Percentiles rank a stretch among this genome's conserved stretches.
These are phyloP conservation scores for Vollenhovia emeryi DNA, from an alignment of 1,140 invertebrate genomes.

Conservation along the genomic window DNA sequence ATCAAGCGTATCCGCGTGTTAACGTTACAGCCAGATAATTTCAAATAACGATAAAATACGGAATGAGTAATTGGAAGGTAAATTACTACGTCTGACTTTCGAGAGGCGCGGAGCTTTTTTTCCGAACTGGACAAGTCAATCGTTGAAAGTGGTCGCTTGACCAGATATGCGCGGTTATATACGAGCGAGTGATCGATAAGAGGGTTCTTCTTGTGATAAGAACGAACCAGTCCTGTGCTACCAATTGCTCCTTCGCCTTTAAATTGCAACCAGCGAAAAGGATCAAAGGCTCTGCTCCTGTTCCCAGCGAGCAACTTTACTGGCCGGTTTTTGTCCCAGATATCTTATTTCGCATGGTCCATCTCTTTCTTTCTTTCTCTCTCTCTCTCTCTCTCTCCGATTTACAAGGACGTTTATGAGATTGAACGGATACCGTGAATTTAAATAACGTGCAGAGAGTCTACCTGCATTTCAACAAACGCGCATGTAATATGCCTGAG, in stretches of 20 bases:
- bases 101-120: constrained; percentile 15
- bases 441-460: background rate
- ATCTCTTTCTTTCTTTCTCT: background rate
- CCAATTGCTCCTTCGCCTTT: constrained; percentile 52
- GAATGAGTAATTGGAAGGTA: constrained; percentile 31
- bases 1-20: background rate
- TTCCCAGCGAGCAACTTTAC: constrained; percentile 36
- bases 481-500: background rate
- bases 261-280: constrained; percentile 49
- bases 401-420: background rate
- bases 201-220: constrained; percentile 40
- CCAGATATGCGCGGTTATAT: constrained; percentile 32
- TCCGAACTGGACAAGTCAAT: background rate
- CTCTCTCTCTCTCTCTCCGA: constrained; percentile 33
- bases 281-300: constrained; percentile 54
- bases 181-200: constrained; percentile 46
- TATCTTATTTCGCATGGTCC: constrained; percentile 50
- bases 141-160: background rate
- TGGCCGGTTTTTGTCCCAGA: constrained; percentile 14
- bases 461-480: background rate
- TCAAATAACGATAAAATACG: constrained; percentile 20
- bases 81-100: constrained; percentile 38
- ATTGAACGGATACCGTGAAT: background rate
- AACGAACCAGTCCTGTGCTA: background rate
- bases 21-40: background rate